A percentile compares a stretch with the other conserved stretches of the same genome.
Conservation (phyloP, 1,140 invertebrate species). For the Eriocheir sinensis region DNA sequence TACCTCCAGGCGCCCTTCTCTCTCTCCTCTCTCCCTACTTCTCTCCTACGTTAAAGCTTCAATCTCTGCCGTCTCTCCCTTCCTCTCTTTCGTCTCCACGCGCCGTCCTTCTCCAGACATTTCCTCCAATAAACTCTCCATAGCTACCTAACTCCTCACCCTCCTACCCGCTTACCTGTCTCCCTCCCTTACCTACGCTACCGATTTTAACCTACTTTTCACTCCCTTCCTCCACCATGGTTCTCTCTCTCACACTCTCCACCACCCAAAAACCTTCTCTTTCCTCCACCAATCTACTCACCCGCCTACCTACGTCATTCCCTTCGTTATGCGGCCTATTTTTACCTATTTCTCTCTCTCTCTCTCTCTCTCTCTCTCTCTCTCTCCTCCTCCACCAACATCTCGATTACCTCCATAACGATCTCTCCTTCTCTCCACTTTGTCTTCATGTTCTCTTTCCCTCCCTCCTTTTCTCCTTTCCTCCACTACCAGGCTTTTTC, state of each 20-base stretch:
- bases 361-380: neutral
- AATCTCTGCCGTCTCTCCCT: neutral
- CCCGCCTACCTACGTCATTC: no score
- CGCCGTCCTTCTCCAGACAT: no score
- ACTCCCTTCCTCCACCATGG: neutral
- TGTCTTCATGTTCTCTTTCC: neutral
- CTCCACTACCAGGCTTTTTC: neutral
- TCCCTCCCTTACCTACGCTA: neutral
- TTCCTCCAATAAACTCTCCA: no score
- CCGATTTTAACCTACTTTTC: neutral
- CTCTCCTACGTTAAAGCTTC: neutral
- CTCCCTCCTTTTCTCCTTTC: neutral
- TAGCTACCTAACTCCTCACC: no score
- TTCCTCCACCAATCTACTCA: no score
- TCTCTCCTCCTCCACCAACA: no score
- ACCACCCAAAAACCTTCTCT: no score
- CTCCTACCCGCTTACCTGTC: no score
- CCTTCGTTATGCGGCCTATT: no score
- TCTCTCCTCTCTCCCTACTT: slow-evolving; percentile 3
- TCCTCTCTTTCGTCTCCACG: neutral
- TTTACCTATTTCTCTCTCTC: neutral
- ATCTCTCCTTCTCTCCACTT: neutral
- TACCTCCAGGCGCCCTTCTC: neutral
- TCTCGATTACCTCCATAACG: neutral
- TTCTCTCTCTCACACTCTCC: neutral